Conservation (phyloP, 2,888 invertebrate species). For the Agrochola litura region DNA sequence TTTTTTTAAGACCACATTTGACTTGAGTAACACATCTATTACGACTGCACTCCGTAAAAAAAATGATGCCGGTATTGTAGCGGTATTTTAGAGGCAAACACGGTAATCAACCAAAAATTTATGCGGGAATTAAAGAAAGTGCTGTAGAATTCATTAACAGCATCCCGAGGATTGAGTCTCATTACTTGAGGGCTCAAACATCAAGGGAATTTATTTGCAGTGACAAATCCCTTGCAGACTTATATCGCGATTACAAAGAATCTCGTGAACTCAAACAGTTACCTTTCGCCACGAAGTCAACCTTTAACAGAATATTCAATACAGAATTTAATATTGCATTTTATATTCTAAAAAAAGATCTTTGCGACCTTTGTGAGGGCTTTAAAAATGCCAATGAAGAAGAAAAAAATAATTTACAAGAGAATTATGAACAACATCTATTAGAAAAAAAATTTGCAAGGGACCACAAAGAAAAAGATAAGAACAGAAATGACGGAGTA, state of each 20-base stretch:
- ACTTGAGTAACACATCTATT: background rate
- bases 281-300: background rate
- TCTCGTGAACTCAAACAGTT: too few species aligned
- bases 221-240: too few species aligned
- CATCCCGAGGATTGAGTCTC: background rate
- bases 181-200: constrained; percentile 1
- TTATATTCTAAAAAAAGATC: too few species aligned
- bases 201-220: background rate
- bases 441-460: too few species aligned
- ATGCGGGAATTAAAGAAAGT: background rate
- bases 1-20: too few species aligned
- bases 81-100: background rate
- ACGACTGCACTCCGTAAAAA: background rate
- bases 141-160: background rate
- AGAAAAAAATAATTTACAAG: too few species aligned
- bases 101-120: background rate
- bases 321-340: constrained; percentile 1
- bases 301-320: constrained; percentile 1
- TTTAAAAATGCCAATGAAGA: too few species aligned
- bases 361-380: too few species aligned
- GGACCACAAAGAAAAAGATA: too few species aligned
- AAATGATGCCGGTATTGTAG: background rate
- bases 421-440: too few species aligned
- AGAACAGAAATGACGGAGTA: constrained; percentile 2
- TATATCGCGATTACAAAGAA: too few species aligned